Conservation (phyloP, 64 coral and sea anemone species). For the Montipora foliosa region DNA sequence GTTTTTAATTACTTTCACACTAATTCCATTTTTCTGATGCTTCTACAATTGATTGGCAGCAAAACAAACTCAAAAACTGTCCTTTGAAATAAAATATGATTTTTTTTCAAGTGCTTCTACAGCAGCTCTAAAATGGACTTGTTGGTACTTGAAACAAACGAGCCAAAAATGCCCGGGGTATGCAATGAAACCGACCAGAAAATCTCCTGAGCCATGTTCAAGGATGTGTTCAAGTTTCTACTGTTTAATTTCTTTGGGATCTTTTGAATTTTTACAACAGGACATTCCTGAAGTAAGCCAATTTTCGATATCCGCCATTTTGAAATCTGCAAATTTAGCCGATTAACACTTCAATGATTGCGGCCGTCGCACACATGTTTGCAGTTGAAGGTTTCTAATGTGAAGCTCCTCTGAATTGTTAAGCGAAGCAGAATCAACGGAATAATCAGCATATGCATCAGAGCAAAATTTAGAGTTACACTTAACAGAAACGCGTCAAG, state of each 20-base stretch:
- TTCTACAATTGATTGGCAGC: background rate
- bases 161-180: constrained; percentile 10
- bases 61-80: constrained; percentile 10
- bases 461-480: background rate
- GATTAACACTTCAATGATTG: background rate
- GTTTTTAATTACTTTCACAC: constrained; percentile 4
- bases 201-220: constrained; percentile 28
- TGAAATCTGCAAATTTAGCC: constrained; percentile 10
- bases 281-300: background rate
- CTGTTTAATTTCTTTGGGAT: constrained; percentile 28
- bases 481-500: constrained; percentile 3
- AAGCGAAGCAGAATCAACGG: constrained; percentile 14
- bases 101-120: constrained; percentile 17
- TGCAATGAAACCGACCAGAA: background rate
- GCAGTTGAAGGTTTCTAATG: constrained; percentile 5
- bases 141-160: constrained; percentile 17
- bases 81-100: background rate
- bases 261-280: background rate
- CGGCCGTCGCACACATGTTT: constrained; percentile 12
- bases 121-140: background rate
- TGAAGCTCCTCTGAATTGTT: constrained; percentile 14
- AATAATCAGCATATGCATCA: background rate
- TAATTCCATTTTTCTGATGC: background rate
- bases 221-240: constrained; percentile 15
- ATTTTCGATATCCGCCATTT: constrained; percentile 23